Conservation (phyloP, 1,140 invertebrate species). For the Dufourea novaeangliae region DNA sequence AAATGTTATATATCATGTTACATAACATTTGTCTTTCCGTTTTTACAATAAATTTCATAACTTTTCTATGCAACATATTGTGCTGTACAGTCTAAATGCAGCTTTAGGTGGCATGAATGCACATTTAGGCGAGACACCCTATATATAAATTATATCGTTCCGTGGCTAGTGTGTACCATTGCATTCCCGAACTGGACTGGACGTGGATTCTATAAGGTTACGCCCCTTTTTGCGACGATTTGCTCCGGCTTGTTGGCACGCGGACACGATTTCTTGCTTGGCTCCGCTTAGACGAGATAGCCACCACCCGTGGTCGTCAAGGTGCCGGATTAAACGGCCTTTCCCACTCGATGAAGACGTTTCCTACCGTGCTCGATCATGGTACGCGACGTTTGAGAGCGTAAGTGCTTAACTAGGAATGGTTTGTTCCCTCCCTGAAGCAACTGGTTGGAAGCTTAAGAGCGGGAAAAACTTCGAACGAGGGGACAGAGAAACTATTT, state of each 20-base stretch:
- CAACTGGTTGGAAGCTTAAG: conserved; percentile 11
- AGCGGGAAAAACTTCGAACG: too few species aligned
- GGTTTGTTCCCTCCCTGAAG: not conserved
- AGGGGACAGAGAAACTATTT: not conserved
- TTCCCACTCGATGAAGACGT: conserved; percentile 37
- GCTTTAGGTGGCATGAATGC: too few species aligned
- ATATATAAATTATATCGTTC: conserved; percentile 8
- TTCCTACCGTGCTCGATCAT: conserved; percentile 8
- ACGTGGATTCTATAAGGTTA: conserved; percentile 64
- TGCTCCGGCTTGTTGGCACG: conserved; percentile 49
- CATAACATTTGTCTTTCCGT: too few species aligned
- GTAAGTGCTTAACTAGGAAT: conserved; percentile 13
- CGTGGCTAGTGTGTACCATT: conserved; percentile 27
- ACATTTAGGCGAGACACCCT: not conserved
- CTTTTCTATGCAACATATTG: too few species aligned
- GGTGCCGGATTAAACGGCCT: conserved; percentile 33
- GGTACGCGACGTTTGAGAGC: conserved; percentile 17
- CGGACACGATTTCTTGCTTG: conserved; percentile 53
- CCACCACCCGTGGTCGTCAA: conserved; percentile 20
- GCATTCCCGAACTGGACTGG: conserved; percentile 64
- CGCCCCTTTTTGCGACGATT: conserved; percentile 60
- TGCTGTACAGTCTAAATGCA: too few species aligned
- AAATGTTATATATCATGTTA: too few species aligned
- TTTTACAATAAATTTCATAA: too few species aligned
- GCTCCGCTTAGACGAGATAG: conserved; percentile 33